Evolutionary conservation across 2,888 invertebrate species (phyloP), one percentile per base, ranked within the genome.

Genomic region (Perithous albicinctus): DNA sequence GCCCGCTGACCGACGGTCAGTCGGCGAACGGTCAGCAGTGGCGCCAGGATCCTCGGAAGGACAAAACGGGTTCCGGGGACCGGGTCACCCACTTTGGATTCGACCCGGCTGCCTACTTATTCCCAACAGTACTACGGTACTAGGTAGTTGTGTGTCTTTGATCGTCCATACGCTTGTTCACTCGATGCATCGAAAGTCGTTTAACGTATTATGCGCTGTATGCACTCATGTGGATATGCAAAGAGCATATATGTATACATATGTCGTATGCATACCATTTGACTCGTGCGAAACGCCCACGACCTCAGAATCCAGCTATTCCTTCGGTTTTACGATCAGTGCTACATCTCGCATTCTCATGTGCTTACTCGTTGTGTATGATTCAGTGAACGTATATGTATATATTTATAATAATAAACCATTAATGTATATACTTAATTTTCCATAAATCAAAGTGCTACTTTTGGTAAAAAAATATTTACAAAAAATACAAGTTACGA

Each of bases 11-110:
- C 70, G 72, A 26, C 35, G 72, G 43, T 64, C 46, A 66, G 64
- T 56, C 59, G 64, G 43, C 64, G 46, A 56, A 69, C 20, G 54
- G 41, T 51, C 54, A 29, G 46, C 63, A 7, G 35, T 75, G 73
- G 69, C 69, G 78, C 77, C 72, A 70, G 73, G 76, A 79, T 85
- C 66, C 81, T 76, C 75, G 75, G 88, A 87, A 89, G 87, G 87
- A 87, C 88, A 88, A 84, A 90, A 90, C 91, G 87, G 88, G 91
- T 91, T 91, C 88, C 86, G 88, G 89, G n/a, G 90, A 91, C 91
- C 90, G 89, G 91, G 91, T 91, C 89, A 91, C 91, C 91, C 90
- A 90, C 89, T 90, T 91, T 74, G 74, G 77, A 77, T 78, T 70
- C 80, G 70, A 74, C 78, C 73, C 80, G 80, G 80, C 89, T 86